A percentile compares a stretch with the other conserved stretches of the same genome.
Evolutionary conservation across 2,888 invertebrate genomes (phyloP).

Genomic region (Ceraclea dissimilis): DNA sequence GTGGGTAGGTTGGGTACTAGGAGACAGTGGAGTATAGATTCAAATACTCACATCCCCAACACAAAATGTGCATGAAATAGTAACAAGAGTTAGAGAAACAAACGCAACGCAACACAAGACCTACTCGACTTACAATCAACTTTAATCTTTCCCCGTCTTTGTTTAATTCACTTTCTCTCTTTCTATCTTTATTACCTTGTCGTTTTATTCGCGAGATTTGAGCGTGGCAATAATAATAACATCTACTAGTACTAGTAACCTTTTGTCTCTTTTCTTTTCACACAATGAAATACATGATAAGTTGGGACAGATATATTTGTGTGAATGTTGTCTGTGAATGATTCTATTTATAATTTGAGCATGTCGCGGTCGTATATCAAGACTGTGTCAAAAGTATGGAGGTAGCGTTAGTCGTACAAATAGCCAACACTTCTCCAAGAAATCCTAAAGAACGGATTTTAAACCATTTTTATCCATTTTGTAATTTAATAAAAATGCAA

Average conservation of each 20-base stretch:
- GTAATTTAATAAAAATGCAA: no score
- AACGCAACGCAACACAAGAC: no score
- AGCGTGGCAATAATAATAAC: conserved; percentile 30
- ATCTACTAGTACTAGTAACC: neutral
- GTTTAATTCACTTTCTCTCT: conserved; percentile 58
- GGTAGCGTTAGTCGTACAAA: conserved; percentile 26
- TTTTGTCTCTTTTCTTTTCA: no score
- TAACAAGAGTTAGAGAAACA: neutral
- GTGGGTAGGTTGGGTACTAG: no score
- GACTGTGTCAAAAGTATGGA: conserved; percentile 26
- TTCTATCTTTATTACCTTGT: conserved; percentile 48
- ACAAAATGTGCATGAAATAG: neutral
- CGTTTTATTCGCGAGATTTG: conserved; percentile 54
- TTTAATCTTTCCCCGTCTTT: conserved; percentile 36
- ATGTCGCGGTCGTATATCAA: conserved; percentile 27
- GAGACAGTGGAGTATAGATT: no score
- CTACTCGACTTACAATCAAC: conserved; percentile 26
- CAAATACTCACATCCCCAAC: no score
- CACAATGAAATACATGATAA: neutral
- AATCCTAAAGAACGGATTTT: conserved; percentile 6
- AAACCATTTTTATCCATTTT: neutral
- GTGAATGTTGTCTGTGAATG: conserved; percentile 9
- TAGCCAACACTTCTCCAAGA: conserved; percentile 26
- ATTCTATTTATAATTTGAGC: conserved; percentile 28
- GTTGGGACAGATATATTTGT: conserved; percentile 36